These are phyloP conservation scores for Rhinoraja longicauda DNA, from an alignment of 2,797 vertebrate species.

Conservation along the genomic window DNA sequence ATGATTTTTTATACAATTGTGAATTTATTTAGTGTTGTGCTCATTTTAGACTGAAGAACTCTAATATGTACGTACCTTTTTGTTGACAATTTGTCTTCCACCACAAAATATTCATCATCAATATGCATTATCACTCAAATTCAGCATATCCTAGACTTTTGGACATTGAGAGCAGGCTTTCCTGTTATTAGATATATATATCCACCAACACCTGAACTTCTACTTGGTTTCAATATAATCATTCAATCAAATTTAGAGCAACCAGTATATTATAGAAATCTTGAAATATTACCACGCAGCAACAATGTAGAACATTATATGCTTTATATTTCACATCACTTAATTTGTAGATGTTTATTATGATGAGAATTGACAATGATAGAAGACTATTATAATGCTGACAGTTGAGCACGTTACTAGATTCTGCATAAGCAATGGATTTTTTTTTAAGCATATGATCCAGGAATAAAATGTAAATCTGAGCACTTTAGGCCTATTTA, in stretches of 20 bases:
- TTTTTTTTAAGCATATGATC: neutral
- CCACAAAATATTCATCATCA: neutral
- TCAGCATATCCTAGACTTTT: neutral
- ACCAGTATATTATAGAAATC: neutral
- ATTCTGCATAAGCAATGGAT: neutral
- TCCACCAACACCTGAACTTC: neutral
- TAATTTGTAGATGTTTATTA: neutral
- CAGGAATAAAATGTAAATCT: neutral
- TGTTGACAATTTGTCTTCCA: neutral
- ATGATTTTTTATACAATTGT: neutral
- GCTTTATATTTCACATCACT: neutral
- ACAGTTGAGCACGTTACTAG: neutral
- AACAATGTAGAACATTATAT: neutral
- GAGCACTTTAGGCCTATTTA: neutral
- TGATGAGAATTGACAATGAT: slow-evolving; percentile 16
- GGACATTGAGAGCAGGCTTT: neutral
- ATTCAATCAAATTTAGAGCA: neutral
- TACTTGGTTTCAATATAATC: neutral
- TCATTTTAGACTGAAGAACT: neutral
- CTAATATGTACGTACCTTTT: neutral
- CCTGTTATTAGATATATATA: neutral
- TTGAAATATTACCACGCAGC: neutral
- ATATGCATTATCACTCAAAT: slow-evolving; percentile 1
- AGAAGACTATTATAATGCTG: neutral
- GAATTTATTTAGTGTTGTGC: neutral